Evolutionary conservation across 2,888 invertebrate species (phyloP).

Genomic region (Trichogramma evanescens): DNA sequence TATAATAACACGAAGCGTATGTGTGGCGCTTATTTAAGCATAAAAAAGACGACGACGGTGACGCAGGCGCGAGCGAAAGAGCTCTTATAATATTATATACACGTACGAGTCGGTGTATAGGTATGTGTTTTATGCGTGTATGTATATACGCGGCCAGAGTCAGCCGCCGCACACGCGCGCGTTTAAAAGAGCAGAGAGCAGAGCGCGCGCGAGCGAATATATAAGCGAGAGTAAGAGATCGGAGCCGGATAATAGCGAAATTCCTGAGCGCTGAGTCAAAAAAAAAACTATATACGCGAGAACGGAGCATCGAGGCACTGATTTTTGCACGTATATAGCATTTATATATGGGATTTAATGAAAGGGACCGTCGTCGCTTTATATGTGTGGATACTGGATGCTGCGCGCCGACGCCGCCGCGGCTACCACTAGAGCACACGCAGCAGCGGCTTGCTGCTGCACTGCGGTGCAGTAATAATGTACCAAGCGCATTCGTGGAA

Average conservation of each 20-base stretch:
- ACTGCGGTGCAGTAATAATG: too few relatives aligned
- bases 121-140: too few relatives aligned
- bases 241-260: slow-evolving; percentile 22
- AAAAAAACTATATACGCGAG: background rate
- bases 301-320: slow-evolving; percentile 20
- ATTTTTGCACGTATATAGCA: too few relatives aligned
- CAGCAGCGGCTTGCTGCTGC: too few relatives aligned
- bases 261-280: slow-evolving; percentile 30
- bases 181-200: slow-evolving; percentile 7
- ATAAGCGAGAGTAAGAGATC: slow-evolving; percentile 13
- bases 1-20: too few relatives aligned
- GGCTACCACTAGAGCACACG: too few relatives aligned
- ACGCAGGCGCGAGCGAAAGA: background rate
- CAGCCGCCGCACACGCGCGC: slow-evolving; percentile 15
- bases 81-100: background rate
- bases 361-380: background rate
- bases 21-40: too few relatives aligned
- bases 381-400: slow-evolving; percentile 21
- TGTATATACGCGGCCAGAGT: background rate
- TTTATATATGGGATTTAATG: background rate
- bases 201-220: background rate
- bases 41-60: too few relatives aligned
- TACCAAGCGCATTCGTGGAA: too few relatives aligned
- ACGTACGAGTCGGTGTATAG: too few relatives aligned
- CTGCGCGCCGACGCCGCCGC: background rate